These are phyloP conservation scores for Subacronicta megacephala DNA, from an alignment of 2,888 invertebrate species.

Conservation along the genomic window DNA sequence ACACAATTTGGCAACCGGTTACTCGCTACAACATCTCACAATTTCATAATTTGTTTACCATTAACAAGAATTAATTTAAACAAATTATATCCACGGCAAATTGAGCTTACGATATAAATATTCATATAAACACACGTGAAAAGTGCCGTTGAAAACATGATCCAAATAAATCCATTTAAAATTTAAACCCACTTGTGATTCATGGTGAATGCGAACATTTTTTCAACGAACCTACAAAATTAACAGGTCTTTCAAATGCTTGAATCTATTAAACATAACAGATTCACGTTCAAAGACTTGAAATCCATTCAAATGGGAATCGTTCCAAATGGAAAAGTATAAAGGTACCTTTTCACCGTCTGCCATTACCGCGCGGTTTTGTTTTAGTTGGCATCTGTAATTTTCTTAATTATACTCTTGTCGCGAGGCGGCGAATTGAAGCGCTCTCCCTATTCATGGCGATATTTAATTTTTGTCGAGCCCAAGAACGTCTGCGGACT, in stretches of 20 bases:
- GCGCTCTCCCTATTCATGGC: conserved; percentile 48
- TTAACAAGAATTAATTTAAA: conserved; percentile 17
- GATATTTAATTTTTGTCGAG: conserved; percentile 52
- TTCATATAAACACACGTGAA: conserved; percentile 15
- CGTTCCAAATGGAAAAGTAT: conserved; percentile 50
- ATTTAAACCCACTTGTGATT: conserved; percentile 28
- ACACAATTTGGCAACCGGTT: conserved; percentile 35
- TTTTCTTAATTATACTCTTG: conserved; percentile 75
- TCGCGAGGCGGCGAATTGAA: conserved; percentile 48
- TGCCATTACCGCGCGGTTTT: conserved; percentile 58
- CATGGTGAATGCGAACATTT: conserved; percentile 12
- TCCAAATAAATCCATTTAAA: conserved; percentile 33
- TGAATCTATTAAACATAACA: conserved; percentile 40
- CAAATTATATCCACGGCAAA: conserved; percentile 13
- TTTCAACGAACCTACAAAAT: conserved; percentile 33
- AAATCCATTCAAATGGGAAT: conserved; percentile 46
- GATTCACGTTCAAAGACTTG: conserved; percentile 41
- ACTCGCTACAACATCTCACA: conserved; percentile 22
- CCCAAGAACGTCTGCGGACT: conserved; percentile 22
- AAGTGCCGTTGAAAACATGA: conserved; percentile 26
- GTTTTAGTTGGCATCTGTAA: conserved; percentile 70
- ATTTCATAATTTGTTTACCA: conserved; percentile 24
- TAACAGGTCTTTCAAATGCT: conserved; percentile 42
- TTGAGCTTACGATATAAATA: conserved; percentile 12
- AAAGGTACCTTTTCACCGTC: conserved; percentile 50